Conservation (phyloP, 2,888 invertebrate genomes). For the Zele albiditarsus region DNA sequence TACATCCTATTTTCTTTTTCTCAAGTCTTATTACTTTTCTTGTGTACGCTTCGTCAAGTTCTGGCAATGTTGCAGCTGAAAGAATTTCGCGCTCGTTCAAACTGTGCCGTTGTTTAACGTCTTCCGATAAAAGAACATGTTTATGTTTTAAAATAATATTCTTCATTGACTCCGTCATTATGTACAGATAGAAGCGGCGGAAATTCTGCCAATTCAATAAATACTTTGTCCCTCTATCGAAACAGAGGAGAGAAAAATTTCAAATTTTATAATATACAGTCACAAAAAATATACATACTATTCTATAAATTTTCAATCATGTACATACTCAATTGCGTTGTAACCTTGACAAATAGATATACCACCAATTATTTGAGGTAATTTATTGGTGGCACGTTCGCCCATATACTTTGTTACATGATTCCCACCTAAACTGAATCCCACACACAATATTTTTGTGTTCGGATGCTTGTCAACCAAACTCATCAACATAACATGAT, state of each 20-base stretch:
- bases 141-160: constrained; percentile 90
- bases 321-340: constrained; percentile 89
- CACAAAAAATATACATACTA: neutral
- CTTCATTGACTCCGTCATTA: constrained; percentile 94
- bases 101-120: constrained; percentile 80
- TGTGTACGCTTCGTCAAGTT: constrained; percentile 92
- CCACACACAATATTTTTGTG: constrained; percentile 87
- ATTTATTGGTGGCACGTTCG: constrained; percentile 79
- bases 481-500: constrained; percentile 86
- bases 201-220: constrained; percentile 92
- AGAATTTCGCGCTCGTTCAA: constrained; percentile 88
- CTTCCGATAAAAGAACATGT: constrained; percentile 82
- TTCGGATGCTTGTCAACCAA: constrained; percentile 83
- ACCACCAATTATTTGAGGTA: constrained; percentile 86
- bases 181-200: constrained; percentile 90
- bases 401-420: constrained; percentile 94
- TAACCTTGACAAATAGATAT: constrained; percentile 97
- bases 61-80: constrained; percentile 89
- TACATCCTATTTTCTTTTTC: neutral
- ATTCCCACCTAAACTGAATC: constrained; percentile 96
- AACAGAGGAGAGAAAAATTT: no score
- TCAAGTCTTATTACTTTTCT: constrained; percentile 68
- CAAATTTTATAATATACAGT: neutral
- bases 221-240: constrained; percentile 83
- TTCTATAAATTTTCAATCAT: neutral